Base-by-base conservation (phyloP, 2,797 vertebrate genomes). In the Halcyon smyrnensis region DNA sequence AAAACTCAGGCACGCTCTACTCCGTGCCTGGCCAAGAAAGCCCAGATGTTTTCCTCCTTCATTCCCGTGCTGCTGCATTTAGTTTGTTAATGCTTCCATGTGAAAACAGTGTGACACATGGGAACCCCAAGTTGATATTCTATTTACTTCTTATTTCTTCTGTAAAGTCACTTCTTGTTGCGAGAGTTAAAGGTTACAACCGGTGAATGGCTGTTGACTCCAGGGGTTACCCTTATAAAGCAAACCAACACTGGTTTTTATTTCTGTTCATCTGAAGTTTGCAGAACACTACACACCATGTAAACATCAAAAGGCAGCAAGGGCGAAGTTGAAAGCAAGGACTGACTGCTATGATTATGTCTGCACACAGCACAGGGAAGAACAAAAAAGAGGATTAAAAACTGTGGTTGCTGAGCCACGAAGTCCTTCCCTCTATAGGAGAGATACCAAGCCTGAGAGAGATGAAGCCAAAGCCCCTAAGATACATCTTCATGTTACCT, bases 81-180 rank as follows among this genome's bases (percentile, higher is more conserved):
- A 84, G 53, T 65, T 83, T 92, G 75, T 75, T 85, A 71, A 87
- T 87, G 88, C 75, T 93, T 87, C 87, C 45, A 69, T 71, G 74
- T 93, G 78, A 92, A 91, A 94, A 62, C 41, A 93, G 81, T 39
- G 68, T 75, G 78, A 91, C 76, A 96, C 73, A 34, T 39, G 46
- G 57, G 65, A 93, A 82, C 46, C 30, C 57, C 46, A 87, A 67
- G 80, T 11, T 8, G 9, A 77, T 77, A 78, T 3, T 36, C 45
- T 87, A 46, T 93, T 97, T 96, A 84, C 87, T 91, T 95, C 91
- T 91, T 78, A 84, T 89, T 91, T 95, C 91, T 91, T 78, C 84
- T 78, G 19, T 57, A 85, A 68, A 83, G 75, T 88, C 78, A 67
- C 71, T 68, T 90, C 84, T 78, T 87, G 71, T 60, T 89, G 81